phyloP scores from a whole-genome alignment of 2,113 vertebrate species.

The Ibidorhyncha struthersii region DNA sequence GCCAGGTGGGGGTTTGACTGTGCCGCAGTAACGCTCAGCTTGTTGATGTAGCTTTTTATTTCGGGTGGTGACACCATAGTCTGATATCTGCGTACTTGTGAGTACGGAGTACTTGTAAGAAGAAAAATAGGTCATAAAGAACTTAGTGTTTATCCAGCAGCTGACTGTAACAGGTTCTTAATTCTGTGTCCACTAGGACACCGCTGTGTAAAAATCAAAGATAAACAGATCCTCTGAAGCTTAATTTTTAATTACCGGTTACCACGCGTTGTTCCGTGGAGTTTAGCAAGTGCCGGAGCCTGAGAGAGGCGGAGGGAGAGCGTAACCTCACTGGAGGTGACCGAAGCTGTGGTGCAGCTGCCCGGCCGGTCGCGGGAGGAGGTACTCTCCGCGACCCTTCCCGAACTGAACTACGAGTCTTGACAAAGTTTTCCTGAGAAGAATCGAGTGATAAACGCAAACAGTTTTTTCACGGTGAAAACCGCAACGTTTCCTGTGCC shows the following conservation, averaged over 20 bases:
- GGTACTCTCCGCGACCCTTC: not conserved
- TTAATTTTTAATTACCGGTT: not conserved
- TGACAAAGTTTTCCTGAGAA: not conserved
- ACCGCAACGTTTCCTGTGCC: not conserved
- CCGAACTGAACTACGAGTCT: not conserved
- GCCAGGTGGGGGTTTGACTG: not conserved
- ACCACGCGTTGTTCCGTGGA: rapidly evolving
- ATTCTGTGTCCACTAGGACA: not conserved
- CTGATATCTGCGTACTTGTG: not conserved
- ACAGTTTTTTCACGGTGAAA: not conserved
- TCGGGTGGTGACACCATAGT: not conserved
- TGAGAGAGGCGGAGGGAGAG: not conserved
- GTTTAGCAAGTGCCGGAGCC: not conserved
- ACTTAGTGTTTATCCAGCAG: not conserved
- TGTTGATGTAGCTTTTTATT: not conserved
- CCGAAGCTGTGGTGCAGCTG: not conserved
- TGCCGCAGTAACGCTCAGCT: not conserved
- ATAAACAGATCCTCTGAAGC: not conserved
- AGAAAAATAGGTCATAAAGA: not conserved
- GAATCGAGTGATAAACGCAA: not conserved
- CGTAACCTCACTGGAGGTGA: not conserved
- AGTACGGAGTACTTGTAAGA: not conserved
- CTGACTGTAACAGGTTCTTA: not conserved
- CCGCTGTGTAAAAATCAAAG: not conserved
- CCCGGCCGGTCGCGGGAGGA: too few species aligned